These are phyloP conservation scores for Halcyon badia DNA, from an alignment of 2,797 vertebrate genomes.

Conservation along the genomic window DNA sequence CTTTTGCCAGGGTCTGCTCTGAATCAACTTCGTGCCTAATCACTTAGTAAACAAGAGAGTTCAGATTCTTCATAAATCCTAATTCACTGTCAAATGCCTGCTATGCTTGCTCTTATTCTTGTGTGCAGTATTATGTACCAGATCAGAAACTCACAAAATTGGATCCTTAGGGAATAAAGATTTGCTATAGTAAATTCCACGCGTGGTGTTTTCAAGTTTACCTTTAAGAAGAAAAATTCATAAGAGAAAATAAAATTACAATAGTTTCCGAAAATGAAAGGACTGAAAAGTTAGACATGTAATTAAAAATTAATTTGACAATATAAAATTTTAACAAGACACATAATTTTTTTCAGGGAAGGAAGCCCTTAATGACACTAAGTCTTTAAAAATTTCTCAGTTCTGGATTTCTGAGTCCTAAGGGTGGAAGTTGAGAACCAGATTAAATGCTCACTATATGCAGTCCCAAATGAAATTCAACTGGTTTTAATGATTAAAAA, in stretches of 20 bases:
- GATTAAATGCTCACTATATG: not conserved
- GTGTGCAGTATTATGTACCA: not conserved
- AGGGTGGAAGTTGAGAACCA: not conserved
- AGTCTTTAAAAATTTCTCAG: not conserved
- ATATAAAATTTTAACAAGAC: not conserved
- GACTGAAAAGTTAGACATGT: not conserved
- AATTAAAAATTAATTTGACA: not conserved
- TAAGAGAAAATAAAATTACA: slow-evolving; percentile 31
- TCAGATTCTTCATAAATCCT: slow-evolving; percentile 38
- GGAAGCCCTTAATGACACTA: not conserved
- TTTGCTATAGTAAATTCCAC: not conserved
- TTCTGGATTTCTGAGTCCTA: not conserved
- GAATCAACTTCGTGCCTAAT: slow-evolving; percentile 10
- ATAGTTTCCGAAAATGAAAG: not conserved
- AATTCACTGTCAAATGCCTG: not conserved
- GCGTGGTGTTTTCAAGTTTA: not conserved
- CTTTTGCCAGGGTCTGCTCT: not conserved
- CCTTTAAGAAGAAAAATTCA: not conserved
- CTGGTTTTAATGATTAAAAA: not conserved
- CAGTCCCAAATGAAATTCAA: not conserved
- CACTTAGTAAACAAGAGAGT: not conserved
- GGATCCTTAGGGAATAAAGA: not conserved
- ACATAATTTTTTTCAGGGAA: not conserved
- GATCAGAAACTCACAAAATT: slow-evolving; percentile 43
- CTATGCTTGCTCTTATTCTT: not conserved